Evolutionary conservation across 2,888 invertebrate genomes (phyloP), one percentile per base, ranked within the genome.

Genomic region (Chaitophorus viminalis): DNA sequence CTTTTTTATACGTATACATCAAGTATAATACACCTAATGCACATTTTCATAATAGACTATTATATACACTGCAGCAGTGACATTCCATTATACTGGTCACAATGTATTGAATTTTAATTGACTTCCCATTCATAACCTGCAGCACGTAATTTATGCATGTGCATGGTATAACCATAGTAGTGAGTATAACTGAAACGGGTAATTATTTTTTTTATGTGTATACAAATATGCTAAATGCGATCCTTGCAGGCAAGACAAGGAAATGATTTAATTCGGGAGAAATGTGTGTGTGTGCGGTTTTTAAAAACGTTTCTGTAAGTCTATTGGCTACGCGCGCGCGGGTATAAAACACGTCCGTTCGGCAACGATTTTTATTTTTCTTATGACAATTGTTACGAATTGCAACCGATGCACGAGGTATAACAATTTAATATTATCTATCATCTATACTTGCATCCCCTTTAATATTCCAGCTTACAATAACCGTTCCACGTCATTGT

Each of bases 21-120:
- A n/a, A 65, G n/a, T 6, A 8, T 65, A 25, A 25, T 54, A 18
- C 21, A 54, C 54, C 68, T 3, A 11, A 3, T 29, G 25, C 14
- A 60, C 60, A 68, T 25, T 78, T 25, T 68, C 68, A 81, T 68
- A 17, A 29, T 29, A 39, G 31, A 36, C 65, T n/a, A n/a, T n/a
- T n/a, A n/a, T n/a, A 68, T 65, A 25, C 65, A 33, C 3, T 36
- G 29, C 21, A 4, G 21, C 21, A 8, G 39, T 29, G 68, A 81
- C 68, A 70, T 81, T 68, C 81, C 81, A 46, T 68, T 70, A 46
- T 18, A n/a, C n/a, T n/a, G 21, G 29, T 29, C 21, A 65, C 79
- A 68, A 81, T 81, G 81, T 29, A 68, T 81, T 68, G 81, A 29
- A 81, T 81, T 68, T 39, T 81, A 81, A 81, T 81, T 25, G 81